Evolutionary conservation across 2,113 vertebrate genomes (phyloP).

Genomic region (Heloderma charlesbogerti): DNA sequence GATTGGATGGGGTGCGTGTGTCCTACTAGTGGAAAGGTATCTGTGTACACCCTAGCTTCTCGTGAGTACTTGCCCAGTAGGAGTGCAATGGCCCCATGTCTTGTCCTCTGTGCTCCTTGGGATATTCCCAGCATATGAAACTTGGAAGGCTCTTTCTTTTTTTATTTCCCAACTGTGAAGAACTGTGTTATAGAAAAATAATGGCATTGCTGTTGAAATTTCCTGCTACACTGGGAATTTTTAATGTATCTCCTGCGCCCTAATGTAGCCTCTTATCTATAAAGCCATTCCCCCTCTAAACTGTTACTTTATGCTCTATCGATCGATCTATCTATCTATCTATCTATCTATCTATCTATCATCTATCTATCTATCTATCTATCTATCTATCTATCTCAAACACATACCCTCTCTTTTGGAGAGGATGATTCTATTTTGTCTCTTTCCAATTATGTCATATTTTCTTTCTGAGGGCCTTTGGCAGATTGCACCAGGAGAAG

Average conservation of each 20-base stretch:
- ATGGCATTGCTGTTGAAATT: background rate
- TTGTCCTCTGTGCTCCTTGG: background rate
- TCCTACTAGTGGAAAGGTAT: background rate
- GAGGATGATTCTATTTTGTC: background rate
- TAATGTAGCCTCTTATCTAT: conserved; percentile 14
- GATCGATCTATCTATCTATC: too few relatives aligned
- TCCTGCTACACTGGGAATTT: background rate
- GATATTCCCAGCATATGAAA: background rate
- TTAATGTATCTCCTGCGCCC: conserved; percentile 19
- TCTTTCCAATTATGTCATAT: background rate
- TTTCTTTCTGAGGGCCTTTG: conserved; percentile 30
- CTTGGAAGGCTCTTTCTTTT: background rate
- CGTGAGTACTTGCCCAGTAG: background rate
- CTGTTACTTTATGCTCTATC: conserved; percentile 31
- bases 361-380: too few relatives aligned
- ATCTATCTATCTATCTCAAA: background rate
- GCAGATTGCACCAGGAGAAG: conserved; percentile 43
- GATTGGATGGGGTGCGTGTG: background rate
- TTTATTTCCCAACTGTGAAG: background rate
- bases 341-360: background rate
- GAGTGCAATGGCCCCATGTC: too few relatives aligned
- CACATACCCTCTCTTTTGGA: background rate
- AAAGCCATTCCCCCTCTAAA: conserved; percentile 18
- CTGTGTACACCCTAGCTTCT: background rate
- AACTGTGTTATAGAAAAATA: background rate